Conservation (phyloP, 1,140 invertebrate genomes). For the Sitophilus oryzae region DNA sequence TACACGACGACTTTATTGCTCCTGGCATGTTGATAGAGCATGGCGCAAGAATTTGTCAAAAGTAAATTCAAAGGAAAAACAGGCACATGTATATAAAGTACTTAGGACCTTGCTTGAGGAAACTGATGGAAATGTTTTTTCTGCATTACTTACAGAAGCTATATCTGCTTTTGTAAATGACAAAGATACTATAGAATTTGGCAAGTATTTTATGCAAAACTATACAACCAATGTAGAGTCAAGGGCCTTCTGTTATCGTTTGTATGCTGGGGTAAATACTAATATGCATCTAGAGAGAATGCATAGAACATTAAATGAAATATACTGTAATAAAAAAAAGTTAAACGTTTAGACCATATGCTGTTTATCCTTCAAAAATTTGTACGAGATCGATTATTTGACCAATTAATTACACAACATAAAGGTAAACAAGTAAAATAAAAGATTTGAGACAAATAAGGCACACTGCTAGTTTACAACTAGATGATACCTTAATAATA, state of each 20-base stretch:
- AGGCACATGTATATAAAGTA: no score
- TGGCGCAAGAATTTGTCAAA: no score
- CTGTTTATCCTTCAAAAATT: not conserved
- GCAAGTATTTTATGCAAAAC: conserved; percentile 11
- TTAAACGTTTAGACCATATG: conserved; percentile 2
- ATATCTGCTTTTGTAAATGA: no score
- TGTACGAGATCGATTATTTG: conserved; percentile 5
- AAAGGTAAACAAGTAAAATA: no score
- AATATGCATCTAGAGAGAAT: conserved; percentile 13
- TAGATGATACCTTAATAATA: not conserved
- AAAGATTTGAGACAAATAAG: no score
- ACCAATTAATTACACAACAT: no score
- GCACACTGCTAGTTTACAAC: no score
- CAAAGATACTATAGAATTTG: conserved; percentile 6
- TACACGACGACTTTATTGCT: not conserved
- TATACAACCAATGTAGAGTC: conserved; percentile 2
- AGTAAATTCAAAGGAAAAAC: no score
- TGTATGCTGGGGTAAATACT: conserved; percentile 9
- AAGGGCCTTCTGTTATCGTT: conserved; percentile 12
- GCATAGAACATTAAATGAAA: conserved; percentile 8
- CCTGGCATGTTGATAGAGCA: not conserved
- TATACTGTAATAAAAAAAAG: conserved; percentile 10
- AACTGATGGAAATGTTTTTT: no score
- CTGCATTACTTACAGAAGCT: no score
- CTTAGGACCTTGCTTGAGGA: no score